Base-by-base conservation (phyloP, 1,140 invertebrate genomes). In the Micrasema minimum region DNA sequence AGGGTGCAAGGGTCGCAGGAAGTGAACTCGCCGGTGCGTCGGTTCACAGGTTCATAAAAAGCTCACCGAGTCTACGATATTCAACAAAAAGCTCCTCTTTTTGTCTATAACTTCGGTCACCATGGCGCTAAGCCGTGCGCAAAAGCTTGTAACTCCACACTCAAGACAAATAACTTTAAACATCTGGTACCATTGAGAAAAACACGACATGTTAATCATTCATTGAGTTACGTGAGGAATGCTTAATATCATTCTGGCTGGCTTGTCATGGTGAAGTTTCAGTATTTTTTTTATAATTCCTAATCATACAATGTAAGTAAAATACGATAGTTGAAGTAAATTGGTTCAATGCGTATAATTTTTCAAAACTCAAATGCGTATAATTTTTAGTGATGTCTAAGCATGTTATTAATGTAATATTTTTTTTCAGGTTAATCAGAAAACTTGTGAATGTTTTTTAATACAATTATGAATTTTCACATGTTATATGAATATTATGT, bases 21-120 rank as follows among this genome's bases (percentile, higher is more conserved):
- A 67, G 65, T 72, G 53, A 53, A 67, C 51, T 71, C 59, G 69
- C 59, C 61, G 61, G 55, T 50, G 64, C n/a, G 64, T 69, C 66
- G 66, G 23, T 69, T 53, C 66, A 59, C 55, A 72, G 51, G 55
- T 59, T 59, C 37, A 38, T 16, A 59, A 38, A 59, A 20, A 59
- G 55, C 38, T 59, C 23, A 53, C n/a, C n/a, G 31, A 55, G 26
- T 55, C 12, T 11, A 14, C 14, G 23, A 12, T 12, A 59, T n/a
- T n/a, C n/a, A n/a, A n/a, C n/a, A 57, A 57, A 66, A 59, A 65
- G 69, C 37, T 66, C 22, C 26, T 4, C 3, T 31, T 31, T 31
- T 31, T 31, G 26, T 31, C 26, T 7, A 4, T 31, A n/a, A n/a
- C 26, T n/a, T 9, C 66, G 70, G 70, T 72, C 70, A 71, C 26